Evolutionary conservation across 2,797 vertebrate genomes (phyloP).

Genomic region (Myotis vivesi): DNA sequence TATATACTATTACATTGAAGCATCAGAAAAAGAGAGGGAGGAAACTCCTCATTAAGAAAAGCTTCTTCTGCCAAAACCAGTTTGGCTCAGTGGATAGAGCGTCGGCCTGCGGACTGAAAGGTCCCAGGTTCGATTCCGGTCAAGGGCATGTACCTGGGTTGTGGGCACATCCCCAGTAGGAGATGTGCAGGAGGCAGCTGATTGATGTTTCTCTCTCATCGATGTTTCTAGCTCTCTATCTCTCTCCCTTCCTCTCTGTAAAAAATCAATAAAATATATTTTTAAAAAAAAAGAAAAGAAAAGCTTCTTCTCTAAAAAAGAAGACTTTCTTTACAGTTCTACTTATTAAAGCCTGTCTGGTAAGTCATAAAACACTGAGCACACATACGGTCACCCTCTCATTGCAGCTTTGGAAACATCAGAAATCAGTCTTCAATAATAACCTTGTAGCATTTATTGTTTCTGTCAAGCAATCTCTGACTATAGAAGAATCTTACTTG

Average conservation of each 20-base stretch:
- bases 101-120: too few relatives aligned
- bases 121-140: too few relatives aligned
- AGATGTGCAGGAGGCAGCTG: too few relatives aligned
- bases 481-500: neutral
- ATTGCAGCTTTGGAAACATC: neutral
- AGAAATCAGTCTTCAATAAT: neutral
- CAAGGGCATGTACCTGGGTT: too few relatives aligned
- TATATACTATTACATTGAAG: neutral
- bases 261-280: too few relatives aligned
- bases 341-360: neutral
- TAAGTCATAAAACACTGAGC: neutral
- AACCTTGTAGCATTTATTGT: neutral
- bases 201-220: too few relatives aligned
- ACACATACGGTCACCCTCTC: neutral
- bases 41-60: neutral
- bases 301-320: neutral
- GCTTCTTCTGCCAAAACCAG: too few relatives aligned
- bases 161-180: too few relatives aligned
- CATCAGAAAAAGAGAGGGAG: neutral
- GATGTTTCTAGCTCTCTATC: too few relatives aligned
- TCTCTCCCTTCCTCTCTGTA: too few relatives aligned
- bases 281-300: too few relatives aligned
- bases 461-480: neutral
- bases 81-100: too few relatives aligned
- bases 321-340: neutral